Base-by-base conservation (phyloP, 2,888 invertebrate genomes). In the Eucriotettix oculatus region DNA sequence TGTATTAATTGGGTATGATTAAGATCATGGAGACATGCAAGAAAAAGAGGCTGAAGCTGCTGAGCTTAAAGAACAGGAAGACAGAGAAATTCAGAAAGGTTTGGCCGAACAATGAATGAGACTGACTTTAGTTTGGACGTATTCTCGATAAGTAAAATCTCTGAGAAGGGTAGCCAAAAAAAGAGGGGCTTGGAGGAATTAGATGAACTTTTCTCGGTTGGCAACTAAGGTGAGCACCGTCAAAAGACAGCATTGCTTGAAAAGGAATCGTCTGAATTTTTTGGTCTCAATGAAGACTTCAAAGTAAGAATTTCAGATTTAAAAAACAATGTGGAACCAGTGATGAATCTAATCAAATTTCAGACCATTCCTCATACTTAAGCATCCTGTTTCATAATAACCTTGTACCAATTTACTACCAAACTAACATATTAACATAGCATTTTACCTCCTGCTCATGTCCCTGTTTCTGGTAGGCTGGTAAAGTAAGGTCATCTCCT, bases 241-340 rank as follows among this genome's bases (percentile, higher is more conserved):
- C 86, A 94, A 70, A 89, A 89, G 68, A 68, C 85, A 59, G 83
- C 86, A 68, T 72, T 93, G 58, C 75, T 95, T 65, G 80, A 86
- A 70, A 87, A 90, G 69, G 90, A 94, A 72, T 89, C 90, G 56
- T 94, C 95, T 2, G 94, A 96, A 74, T 85, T 94, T 70, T 71
- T 84, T 59, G 84, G 84, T 9, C 76, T 95, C 12, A 78, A 90
- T 58, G 79, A 84, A 63, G 92, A 94, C 72, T 90, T 86, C 69
- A 84, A 87, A 77, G 75, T 69, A 58, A 70, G 75, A 66, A 67
- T 90, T 68, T 74, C 72, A 11, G 83, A 87, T 68, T 81, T 83
- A 16, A 81, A 81, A 69, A 78, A 82, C 64, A 75, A 82, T 62
- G 75, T 90, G 59, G 73, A 78, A 60, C 91, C 91, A 12, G 76